Conservation (phyloP, 2,888 invertebrate species). For the Tenthredo distinguenda region DNA sequence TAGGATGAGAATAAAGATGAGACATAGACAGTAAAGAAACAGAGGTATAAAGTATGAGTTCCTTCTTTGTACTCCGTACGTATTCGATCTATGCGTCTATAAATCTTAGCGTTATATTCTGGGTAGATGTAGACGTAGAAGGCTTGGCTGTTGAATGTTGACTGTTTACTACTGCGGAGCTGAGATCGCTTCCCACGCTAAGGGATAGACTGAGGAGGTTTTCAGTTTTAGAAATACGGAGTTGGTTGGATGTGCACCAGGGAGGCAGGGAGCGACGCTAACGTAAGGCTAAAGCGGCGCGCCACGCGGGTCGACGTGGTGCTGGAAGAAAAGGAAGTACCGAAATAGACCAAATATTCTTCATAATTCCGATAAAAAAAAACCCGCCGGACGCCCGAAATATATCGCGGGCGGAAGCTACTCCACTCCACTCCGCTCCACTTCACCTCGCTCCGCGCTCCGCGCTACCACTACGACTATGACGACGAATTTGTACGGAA, state of each 20-base stretch:
- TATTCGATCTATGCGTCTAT: conserved; percentile 2
- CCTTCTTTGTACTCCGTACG: conserved; percentile 1
- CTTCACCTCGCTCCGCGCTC: conserved; percentile 32
- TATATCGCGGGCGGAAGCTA: conserved; percentile 56
- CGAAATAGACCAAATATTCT: conserved; percentile 59
- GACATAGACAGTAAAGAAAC: neutral
- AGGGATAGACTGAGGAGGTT: conserved; percentile 32
- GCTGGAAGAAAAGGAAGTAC: conserved; percentile 59
- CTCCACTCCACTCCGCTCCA: conserved; percentile 46
- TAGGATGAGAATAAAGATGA: conserved; percentile 3
- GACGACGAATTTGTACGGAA: conserved; percentile 23
- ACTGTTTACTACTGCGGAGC: conserved; percentile 5
- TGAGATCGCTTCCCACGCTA: conserved; percentile 36
- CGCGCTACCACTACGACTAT: conserved; percentile 1
- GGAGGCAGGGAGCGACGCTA: conserved; percentile 23
- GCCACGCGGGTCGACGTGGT: conserved; percentile 43
- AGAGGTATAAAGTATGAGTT: neutral
- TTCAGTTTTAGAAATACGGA: neutral
- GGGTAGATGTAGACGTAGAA: neutral
- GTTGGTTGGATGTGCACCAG: neutral
- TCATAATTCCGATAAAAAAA: conserved; percentile 59
- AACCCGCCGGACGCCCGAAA: conserved; percentile 55
- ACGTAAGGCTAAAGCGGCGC: conserved; percentile 9
- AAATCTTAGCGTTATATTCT: neutral
- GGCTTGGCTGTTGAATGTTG: conserved; percentile 2